Evolutionary conservation across 2,888 invertebrate species (phyloP).

Genomic region (Lasioglossum malachurum): DNA sequence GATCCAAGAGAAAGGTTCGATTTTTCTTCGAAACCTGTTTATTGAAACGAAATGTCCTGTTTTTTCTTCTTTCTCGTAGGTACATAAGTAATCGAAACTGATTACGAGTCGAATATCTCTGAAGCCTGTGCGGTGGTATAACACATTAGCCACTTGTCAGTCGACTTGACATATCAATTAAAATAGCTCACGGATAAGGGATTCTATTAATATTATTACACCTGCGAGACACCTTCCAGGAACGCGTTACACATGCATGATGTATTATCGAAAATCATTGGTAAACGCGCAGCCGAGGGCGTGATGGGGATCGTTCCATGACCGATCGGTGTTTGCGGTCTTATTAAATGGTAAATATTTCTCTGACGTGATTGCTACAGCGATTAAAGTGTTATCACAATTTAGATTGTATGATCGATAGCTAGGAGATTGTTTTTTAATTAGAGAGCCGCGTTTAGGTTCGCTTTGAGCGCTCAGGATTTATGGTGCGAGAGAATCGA

Average conservation of each 20-base stretch:
- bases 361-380: background rate
- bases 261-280: conserved; percentile 61
- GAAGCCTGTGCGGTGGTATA: background rate
- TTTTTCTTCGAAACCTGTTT: conserved; percentile 8
- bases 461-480: background rate
- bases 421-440: background rate
- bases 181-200: conserved; percentile 61
- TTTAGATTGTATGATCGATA: background rate
- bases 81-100: conserved; percentile 39
- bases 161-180: conserved; percentile 69
- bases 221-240: conserved; percentile 32
- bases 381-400: background rate
- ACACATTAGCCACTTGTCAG: conserved; percentile 69
- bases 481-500: background rate
- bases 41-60: conserved; percentile 17
- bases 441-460: background rate
- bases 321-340: background rate
- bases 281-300: conserved; percentile 35
- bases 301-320: conserved; percentile 17
- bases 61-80: background rate
- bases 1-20: conserved; percentile 12
- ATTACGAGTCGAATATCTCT: conserved; percentile 24
- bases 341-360: background rate
- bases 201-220: conserved; percentile 67
- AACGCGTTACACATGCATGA: conserved; percentile 25